Evolutionary conservation across 2,797 vertebrate genomes (phyloP).

Genomic region (Scleropages formosus): DNA sequence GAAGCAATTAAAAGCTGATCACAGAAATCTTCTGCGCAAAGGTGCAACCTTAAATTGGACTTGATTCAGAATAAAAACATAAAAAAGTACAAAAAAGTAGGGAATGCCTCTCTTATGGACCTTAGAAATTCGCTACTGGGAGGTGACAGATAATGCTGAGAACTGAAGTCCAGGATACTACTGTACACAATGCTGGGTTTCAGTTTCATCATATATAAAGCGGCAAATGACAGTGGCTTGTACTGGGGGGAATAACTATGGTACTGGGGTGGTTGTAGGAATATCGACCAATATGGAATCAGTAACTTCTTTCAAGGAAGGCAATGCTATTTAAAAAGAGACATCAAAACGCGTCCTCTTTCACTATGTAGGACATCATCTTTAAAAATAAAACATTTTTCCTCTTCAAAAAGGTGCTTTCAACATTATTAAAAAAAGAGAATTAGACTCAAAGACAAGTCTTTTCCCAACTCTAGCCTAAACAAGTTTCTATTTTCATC

Average conservation of each 20-base stretch:
- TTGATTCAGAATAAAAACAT: background rate
- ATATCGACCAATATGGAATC: background rate
- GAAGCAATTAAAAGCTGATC: background rate
- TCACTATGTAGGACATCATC: background rate
- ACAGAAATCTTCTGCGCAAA: background rate
- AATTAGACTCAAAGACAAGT: constrained; percentile 35
- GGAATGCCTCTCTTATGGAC: background rate
- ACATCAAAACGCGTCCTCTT: background rate
- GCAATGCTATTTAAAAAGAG: background rate
- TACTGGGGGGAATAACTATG: background rate
- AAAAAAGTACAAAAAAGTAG: background rate
- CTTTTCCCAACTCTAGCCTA: constrained; percentile 36
- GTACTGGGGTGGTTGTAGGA: background rate
- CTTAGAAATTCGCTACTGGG: no score
- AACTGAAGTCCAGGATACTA: background rate
- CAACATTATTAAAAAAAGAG: constrained; percentile 44
- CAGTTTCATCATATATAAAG: background rate
- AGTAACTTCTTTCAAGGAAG: background rate
- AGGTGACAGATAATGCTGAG: no score
- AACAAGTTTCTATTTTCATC: constrained; percentile 44
- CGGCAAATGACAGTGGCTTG: background rate
- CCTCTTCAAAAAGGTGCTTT: constrained; percentile 53
- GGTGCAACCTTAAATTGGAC: background rate
- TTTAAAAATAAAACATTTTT: constrained; percentile 29
- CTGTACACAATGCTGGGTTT: background rate